Base-by-base conservation (phyloP, 2,888 invertebrate genomes). In the Aspidiotus rigidus region DNA sequence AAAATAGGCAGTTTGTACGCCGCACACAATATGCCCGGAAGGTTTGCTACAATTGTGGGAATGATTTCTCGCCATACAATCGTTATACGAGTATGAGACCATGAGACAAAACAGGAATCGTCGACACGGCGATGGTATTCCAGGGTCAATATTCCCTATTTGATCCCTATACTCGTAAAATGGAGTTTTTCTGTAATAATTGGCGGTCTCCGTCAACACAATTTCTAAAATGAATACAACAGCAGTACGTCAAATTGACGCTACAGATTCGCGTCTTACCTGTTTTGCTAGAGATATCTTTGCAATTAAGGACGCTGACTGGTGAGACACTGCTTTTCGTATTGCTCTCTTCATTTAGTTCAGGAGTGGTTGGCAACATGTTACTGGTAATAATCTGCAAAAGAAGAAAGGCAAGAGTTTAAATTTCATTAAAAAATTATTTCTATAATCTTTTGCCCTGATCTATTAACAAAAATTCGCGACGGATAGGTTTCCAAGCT, bases 261-360 rank as follows among this genome's bases (percentile, higher is more conserved):
- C 49, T 61, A 28, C 41, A 53, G 53, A 62, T 53, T 28, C 5
- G 28, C 28, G 28, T 28, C 5, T 28, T 28, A 28, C 28, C 28
- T 28, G 28, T 28, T 28, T 28, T 28, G 28, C 28, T 5, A 28
- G 28, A 28, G 28, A 5, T 28, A 28, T 28, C 28, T 28, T 28
- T 28, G 28, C 28, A 28, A 28, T 28, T 28, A 5, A 28, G 28
- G 5, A 28, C 28, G 28, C 28, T 28, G 28, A 28, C 28, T 28
- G 28, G 28, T 28, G 44, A 10, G 10, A 69, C 62, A 3, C 42
- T 41, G 42, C 49, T 70, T 59, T 67, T 66, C n/a, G 64, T 59
- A 74, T 83, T 81, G 75, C 82, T 79, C 77, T 89, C 89, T 81
- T 88, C 88, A 79, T 88, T 88, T 71, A 87, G 84, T 82, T 88